Evolutionary conservation across 2,888 invertebrate species (phyloP).

Genomic region (Pollenia angustigena): DNA sequence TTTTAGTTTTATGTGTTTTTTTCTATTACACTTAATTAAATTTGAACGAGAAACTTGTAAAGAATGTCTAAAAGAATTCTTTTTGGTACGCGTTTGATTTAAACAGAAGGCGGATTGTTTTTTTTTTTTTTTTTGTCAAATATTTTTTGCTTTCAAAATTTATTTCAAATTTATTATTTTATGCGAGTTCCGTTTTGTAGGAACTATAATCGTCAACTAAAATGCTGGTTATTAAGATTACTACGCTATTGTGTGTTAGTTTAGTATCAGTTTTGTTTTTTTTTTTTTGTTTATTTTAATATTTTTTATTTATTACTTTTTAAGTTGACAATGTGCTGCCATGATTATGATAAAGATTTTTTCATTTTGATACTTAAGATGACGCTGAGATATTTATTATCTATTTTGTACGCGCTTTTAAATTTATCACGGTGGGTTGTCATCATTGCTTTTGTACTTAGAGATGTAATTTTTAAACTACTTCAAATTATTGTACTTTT

Average conservation of each 20-base stretch:
- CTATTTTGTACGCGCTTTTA: constrained; percentile 73
- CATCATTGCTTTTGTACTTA: constrained; percentile 14
- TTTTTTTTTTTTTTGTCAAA: neutral
- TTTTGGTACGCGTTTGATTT: neutral
- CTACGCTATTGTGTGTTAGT: constrained; percentile 41
- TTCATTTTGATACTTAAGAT: constrained; percentile 13
- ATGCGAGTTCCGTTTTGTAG: constrained; percentile 62
- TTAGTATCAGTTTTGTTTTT: constrained; percentile 21
- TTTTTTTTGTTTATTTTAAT: constrained; percentile 20
- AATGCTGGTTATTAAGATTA: constrained; percentile 57
- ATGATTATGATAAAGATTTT: constrained; percentile 25
- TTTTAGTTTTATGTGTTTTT: neutral
- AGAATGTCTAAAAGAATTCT: constrained; percentile 22
- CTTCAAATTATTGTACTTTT: constrained; percentile 13
- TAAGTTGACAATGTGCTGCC: constrained; percentile 8
- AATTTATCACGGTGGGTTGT: constrained; percentile 75
- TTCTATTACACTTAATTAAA: constrained; percentile 75
- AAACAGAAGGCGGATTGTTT: neutral
- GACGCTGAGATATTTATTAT: constrained; percentile 48
- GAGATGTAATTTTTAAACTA: neutral
- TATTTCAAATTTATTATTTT: constrained; percentile 15
- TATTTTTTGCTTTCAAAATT: neutral
- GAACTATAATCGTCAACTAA: constrained; percentile 63
- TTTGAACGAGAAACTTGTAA: constrained; percentile 14
- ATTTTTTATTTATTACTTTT: constrained; percentile 17